A percentile compares a stretch with the other conserved stretches of the same genome.
phyloP scores from a whole-genome alignment of 2,113 vertebrate genomes.

The Albula goreensis region DNA sequence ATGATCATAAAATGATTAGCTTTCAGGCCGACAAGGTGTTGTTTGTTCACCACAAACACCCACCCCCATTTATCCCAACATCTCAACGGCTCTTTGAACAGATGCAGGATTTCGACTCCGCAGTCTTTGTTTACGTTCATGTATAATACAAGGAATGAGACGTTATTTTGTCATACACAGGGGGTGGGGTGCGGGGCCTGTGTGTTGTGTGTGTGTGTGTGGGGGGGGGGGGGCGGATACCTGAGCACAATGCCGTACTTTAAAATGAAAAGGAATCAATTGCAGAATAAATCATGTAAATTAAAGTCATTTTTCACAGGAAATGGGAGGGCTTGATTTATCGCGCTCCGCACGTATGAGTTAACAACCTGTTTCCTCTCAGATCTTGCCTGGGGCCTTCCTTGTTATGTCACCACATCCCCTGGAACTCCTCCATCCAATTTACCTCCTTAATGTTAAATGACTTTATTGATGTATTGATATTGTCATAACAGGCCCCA shows the following conservation, averaged over 20 bases:
- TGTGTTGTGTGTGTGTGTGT: too few species aligned
- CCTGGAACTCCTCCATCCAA: not conserved
- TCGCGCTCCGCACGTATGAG: not conserved
- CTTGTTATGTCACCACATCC: not conserved
- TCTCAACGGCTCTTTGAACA: not conserved
- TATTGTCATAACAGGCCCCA: not conserved
- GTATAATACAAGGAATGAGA: not conserved
- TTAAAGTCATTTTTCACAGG: not conserved
- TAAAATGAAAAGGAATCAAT: not conserved
- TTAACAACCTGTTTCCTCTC: not conserved
- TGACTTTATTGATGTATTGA: not conserved
- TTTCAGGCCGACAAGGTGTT: not conserved
- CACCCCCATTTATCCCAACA: not conserved
- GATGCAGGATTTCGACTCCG: too few species aligned
- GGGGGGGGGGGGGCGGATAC: not conserved
- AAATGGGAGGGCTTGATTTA: not conserved
- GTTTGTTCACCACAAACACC: not conserved
- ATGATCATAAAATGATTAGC: not conserved
- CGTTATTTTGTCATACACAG: not conserved
- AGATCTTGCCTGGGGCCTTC: not conserved
- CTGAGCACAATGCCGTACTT: not conserved
- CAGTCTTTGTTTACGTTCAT: not conserved
- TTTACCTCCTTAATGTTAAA: not conserved
- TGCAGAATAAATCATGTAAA: conserved; percentile 5
- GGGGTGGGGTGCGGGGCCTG: too few species aligned